These are phyloP conservation scores for Apostichopus japonicus DNA, from an alignment of 35 echinoderm and acorn worm species.

Conservation along the genomic window DNA sequence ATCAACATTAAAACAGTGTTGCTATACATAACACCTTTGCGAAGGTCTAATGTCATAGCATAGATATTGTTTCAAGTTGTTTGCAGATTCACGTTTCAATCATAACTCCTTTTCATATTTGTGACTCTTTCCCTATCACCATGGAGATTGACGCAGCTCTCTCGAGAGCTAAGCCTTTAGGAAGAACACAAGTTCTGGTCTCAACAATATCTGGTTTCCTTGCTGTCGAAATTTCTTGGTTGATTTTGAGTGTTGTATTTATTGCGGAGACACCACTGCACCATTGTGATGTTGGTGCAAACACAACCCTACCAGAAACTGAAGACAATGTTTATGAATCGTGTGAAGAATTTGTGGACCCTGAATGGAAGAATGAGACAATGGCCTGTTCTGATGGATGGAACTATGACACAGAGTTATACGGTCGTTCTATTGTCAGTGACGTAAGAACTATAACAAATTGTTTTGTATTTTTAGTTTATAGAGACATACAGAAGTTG, in stretches of 20 bases:
- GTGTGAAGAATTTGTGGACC: constrained; percentile 30
- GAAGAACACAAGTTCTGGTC: constrained; percentile 22
- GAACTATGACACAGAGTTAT: constrained; percentile 26
- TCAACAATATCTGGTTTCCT: constrained; percentile 1
- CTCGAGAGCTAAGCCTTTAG: neutral
- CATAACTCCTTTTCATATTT: too few relatives aligned
- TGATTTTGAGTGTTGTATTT: constrained; percentile 24
- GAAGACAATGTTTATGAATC: neutral
- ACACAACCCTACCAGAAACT: neutral
- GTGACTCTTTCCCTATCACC: neutral
- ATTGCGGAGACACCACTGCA: constrained; percentile 29
- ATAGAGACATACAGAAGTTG: too few relatives aligned
- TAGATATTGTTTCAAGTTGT: too few relatives aligned
- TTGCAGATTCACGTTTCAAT: too few relatives aligned
- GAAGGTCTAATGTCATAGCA: too few relatives aligned
- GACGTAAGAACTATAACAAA: neutral
- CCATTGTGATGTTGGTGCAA: neutral
- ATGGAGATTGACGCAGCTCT: constrained; percentile 33
- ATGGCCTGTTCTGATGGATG: constrained; percentile 22
- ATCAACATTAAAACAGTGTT: too few relatives aligned
- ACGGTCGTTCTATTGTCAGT: constrained; percentile 15
- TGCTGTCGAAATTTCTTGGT: constrained; percentile 1
- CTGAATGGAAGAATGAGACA: neutral
- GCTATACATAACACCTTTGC: too few relatives aligned
- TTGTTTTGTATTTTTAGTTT: neutral